A percentile compares a stretch with the other conserved stretches of the same genome.
Evolutionary conservation across 2,797 vertebrate species (phyloP).

Genomic region (Hylomyscus alleni): DNA sequence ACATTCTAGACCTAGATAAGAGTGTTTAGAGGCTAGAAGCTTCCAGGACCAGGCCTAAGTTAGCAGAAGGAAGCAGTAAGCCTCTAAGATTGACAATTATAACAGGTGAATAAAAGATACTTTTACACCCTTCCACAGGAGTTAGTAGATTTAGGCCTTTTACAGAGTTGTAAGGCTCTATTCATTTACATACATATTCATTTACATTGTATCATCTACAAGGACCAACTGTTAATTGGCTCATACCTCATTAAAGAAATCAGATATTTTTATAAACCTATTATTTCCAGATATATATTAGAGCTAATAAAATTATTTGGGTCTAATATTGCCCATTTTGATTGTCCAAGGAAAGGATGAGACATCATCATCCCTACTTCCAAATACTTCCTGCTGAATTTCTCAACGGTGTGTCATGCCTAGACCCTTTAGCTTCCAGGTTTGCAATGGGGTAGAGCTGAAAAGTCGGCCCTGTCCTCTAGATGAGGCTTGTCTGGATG

Average conservation of each 20-base stretch:
- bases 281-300: not conserved
- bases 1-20: no score
- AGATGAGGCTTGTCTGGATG: no score
- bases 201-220: not conserved
- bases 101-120: not conserved
- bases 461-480: no score
- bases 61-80: not conserved
- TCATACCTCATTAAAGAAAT: not conserved
- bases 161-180: not conserved
- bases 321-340: not conserved
- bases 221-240: not conserved
- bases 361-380: not conserved
- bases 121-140: not conserved
- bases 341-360: not conserved
- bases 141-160: not conserved
- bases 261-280: not conserved
- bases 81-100: not conserved
- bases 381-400: not conserved
- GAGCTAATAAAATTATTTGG: not conserved
- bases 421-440: not conserved
- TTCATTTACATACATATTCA: not conserved
- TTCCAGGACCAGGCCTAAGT: not conserved
- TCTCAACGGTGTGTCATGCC: not conserved
- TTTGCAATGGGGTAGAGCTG: not conserved
- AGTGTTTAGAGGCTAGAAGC: not conserved